phyloP scores from a whole-genome alignment of 2,797 vertebrate species.

The Lepus townsendii region DNA sequence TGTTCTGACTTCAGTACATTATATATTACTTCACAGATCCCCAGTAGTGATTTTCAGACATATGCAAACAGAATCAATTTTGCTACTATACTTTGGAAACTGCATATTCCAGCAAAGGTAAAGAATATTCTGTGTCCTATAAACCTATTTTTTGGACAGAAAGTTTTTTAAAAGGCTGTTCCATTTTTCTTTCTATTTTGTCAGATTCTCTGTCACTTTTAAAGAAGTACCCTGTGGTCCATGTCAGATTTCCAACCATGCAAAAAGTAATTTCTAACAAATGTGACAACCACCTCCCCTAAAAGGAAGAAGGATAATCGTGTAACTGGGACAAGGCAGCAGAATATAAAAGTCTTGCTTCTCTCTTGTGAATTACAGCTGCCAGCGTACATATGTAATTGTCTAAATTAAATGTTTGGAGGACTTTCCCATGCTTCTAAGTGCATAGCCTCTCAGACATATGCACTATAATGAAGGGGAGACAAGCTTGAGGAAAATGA shows the following conservation, averaged over 20 bases:
- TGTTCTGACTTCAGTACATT: background rate
- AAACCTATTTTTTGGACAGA: background rate
- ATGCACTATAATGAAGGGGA: slow-evolving; percentile 70
- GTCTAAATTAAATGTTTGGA: slow-evolving; percentile 74
- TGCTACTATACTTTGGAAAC: slow-evolving; percentile 22
- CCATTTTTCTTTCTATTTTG: slow-evolving; percentile 51
- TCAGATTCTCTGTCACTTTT: background rate
- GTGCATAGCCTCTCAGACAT: slow-evolving; percentile 43
- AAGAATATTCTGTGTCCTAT: slow-evolving; percentile 6
- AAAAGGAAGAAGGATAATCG: background rate
- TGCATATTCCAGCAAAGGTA: slow-evolving; percentile 9
- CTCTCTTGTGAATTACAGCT: slow-evolving; percentile 6
- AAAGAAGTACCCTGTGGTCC: background rate
- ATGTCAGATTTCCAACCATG: background rate
- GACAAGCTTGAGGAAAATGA: slow-evolving; percentile 69
- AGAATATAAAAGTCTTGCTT: slow-evolving; percentile 10
- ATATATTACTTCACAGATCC: background rate
- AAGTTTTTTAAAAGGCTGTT: background rate
- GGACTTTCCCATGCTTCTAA: slow-evolving; percentile 77
- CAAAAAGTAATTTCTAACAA: background rate
- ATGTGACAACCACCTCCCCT: background rate
- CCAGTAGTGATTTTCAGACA: background rate
- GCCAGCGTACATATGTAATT: slow-evolving; percentile 64
- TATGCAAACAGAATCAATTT: slow-evolving; percentile 15
- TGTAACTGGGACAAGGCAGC: background rate